phyloP scores from a whole-genome alignment of 2,113 vertebrate genomes.

The Rhea pennata region DNA sequence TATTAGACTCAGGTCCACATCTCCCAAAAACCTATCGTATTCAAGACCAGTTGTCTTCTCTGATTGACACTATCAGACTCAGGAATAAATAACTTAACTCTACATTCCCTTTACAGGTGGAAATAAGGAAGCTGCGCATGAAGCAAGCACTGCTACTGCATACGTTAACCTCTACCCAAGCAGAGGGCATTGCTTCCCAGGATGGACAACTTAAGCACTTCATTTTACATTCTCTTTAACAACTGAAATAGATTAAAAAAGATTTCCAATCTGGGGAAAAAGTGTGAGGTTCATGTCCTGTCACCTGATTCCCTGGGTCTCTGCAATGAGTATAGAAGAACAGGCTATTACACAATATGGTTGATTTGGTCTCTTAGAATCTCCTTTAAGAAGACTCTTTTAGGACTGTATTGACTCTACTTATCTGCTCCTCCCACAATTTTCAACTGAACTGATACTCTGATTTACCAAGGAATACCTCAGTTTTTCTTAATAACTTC shows the following conservation, averaged over 20 bases:
- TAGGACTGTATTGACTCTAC: not conserved
- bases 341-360: not conserved
- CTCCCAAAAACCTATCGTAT: not conserved
- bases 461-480: not conserved
- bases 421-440: not conserved
- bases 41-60: not conserved
- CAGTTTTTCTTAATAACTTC: not conserved
- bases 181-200: not conserved
- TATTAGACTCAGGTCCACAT: not conserved
- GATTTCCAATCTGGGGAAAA: not conserved
- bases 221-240: not conserved
- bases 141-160: not conserved
- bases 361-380: not conserved
- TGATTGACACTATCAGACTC: not conserved
- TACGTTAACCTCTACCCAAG: not conserved
- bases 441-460: not conserved
- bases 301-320: not conserved
- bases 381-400: not conserved
- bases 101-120: not conserved
- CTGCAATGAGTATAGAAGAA: not conserved
- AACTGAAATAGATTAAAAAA: not conserved
- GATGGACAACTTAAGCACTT: not conserved
- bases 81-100: not conserved
- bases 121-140: not conserved
- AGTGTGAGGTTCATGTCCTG: fast-evolving